Evolutionary conservation across 2,113 vertebrate species (phyloP).

Genomic region (Manacus vitellinus): DNA sequence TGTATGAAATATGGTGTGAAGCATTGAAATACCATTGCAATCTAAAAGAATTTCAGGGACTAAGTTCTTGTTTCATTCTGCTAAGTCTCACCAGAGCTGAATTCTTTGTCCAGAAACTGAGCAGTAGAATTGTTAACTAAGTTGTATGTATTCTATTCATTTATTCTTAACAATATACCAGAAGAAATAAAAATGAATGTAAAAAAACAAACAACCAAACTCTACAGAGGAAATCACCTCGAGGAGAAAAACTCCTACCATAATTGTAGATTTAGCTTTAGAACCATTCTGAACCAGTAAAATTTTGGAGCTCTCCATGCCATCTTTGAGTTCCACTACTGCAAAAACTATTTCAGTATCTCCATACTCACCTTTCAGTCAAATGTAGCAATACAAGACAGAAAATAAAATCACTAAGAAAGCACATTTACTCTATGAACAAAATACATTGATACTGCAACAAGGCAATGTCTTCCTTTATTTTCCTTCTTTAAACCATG

Average conservation of each 20-base stretch:
- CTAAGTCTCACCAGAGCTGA: neutral
- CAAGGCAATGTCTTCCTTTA: neutral
- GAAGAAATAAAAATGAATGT: neutral
- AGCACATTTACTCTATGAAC: neutral
- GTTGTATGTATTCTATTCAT: neutral
- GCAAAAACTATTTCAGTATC: neutral
- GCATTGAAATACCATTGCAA: neutral
- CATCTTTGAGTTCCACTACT: neutral
- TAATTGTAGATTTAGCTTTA: neutral
- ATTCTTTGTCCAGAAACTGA: neutral
- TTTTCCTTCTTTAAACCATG: neutral
- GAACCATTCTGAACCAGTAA: neutral
- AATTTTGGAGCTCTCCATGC: neutral
- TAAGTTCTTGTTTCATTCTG: neutral
- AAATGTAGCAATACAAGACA: neutral
- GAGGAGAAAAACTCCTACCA: neutral
- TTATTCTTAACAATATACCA: neutral
- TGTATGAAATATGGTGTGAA: neutral
- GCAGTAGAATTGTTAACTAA: neutral
- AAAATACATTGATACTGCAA: neutral
- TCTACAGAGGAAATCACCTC: neutral
- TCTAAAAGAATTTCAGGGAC: neutral
- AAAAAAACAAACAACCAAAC: neutral
- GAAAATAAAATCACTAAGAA: neutral
- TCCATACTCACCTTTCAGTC: neutral